These are phyloP conservation scores for Pluvialis apricaria DNA, from an alignment of 2,113 vertebrate species.

Conservation along the genomic window DNA sequence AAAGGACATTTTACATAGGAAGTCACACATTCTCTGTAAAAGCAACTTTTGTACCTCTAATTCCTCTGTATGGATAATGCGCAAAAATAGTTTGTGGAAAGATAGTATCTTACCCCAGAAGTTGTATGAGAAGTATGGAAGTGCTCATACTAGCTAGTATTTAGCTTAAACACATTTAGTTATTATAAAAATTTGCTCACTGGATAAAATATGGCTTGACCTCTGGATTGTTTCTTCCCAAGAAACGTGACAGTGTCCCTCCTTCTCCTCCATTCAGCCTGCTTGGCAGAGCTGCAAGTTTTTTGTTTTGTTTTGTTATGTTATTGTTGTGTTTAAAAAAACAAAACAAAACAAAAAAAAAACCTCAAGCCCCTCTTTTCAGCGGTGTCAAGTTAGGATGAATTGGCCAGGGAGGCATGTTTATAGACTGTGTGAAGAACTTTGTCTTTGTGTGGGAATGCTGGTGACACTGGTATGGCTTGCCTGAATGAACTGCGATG, in stretches of 20 bases:
- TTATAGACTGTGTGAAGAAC: constrained; percentile 93
- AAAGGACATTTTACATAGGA: background rate
- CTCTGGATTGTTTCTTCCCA: constrained; percentile 69
- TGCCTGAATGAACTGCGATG: constrained; percentile 87
- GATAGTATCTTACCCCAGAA: background rate
- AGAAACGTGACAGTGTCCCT: constrained; percentile 60
- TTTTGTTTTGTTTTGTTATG: constrained; percentile 56
- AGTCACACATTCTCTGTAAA: background rate
- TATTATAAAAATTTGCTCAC: constrained; percentile 60
- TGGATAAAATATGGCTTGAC: constrained; percentile 76
- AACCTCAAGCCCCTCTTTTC: constrained; percentile 69
- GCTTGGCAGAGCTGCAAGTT: constrained; percentile 2
- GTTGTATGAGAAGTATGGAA: rapidly evolving
- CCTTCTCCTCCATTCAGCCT: constrained; percentile 40
- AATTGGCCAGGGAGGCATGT: constrained; percentile 85
- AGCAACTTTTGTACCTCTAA: background rate
- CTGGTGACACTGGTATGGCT: constrained; percentile 87
- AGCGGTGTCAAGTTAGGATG: constrained; percentile 79
- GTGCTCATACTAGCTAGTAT: background rate
- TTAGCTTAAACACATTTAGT: background rate
- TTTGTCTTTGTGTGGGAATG: constrained; percentile 89
- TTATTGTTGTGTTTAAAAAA: constrained; percentile 52
- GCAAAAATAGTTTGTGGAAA: background rate
- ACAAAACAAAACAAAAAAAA: background rate
- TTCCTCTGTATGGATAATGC: background rate